phyloP scores from a whole-genome alignment of 2,113 vertebrate species.

The Eublepharis macularius region DNA sequence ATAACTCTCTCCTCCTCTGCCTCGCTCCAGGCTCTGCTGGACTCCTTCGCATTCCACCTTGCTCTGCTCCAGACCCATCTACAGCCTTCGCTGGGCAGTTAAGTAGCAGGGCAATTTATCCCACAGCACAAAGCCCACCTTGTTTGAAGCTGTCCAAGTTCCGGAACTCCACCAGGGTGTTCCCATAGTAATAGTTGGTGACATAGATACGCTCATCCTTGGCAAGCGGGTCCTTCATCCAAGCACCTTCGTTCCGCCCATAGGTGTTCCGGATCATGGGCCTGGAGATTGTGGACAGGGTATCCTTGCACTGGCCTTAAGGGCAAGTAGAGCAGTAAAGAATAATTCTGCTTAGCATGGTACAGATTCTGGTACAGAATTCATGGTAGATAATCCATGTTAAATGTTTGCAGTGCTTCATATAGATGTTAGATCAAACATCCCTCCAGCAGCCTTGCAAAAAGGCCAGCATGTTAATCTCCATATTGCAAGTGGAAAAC shows the following conservation, averaged over 20 bases:
- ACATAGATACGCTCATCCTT: conserved; percentile 88
- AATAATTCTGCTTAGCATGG: neutral
- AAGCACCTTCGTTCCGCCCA: conserved; percentile 90
- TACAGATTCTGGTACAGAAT: too few species aligned
- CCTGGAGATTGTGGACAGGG: conserved; percentile 90
- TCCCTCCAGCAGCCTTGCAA: too few species aligned
- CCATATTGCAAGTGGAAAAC: too few species aligned
- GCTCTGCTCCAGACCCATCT: neutral
- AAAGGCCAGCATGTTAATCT: too few species aligned
- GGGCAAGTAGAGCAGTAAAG: neutral
- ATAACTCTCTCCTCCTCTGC: neutral
- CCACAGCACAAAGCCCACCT: conserved; percentile 69
- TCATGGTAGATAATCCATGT: too few species aligned
- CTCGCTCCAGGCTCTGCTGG: neutral
- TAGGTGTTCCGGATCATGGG: conserved; percentile 94
- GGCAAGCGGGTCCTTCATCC: conserved; percentile 97
- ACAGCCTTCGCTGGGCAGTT: neutral
- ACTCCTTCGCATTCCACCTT: neutral
- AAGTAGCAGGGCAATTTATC: neutral
- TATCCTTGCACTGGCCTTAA: conserved; percentile 93
- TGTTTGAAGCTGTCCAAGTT: conserved; percentile 94
- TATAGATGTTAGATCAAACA: too few species aligned
- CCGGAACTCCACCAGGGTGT: conserved; percentile 92
- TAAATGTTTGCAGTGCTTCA: neutral
- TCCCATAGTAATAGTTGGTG: conserved; percentile 94